Evolutionary conservation across 2,113 vertebrate genomes (phyloP), one percentile per base, ranked within the genome.

Genomic region (Probosciger aterrimus): DNA sequence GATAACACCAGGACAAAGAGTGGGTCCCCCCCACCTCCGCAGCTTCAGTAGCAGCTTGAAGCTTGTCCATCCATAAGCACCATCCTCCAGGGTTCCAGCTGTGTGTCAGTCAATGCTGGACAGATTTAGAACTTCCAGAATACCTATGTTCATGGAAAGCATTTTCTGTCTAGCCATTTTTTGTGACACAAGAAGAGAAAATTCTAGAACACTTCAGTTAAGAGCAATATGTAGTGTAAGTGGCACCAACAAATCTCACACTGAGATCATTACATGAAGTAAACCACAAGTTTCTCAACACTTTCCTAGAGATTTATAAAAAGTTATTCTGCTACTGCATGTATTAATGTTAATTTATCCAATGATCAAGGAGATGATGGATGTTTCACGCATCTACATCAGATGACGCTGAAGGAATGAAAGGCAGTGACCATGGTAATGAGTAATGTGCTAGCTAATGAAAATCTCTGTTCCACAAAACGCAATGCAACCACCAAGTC

Each of bases 71-170:
- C 49, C 8, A 2, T 6, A 50, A 78, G 37, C n/a, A 74, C 50
- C 28, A 6, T 39, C 11, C 14, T 49, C 18, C 43, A 18, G n/a
- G 33, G 33, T 37, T 84, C n/a, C 60, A 60, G 30, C 33, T 55
- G 33, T 12, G n/a, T 0, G 0, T n/a, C 37, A 39, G 30, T 14
- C 0, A 0, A 33, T 0, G 2, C 41, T 41, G 69, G 60, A 44
- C 18, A 43, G 33, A 28, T 5, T 30, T 70, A 25, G 65, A 74
- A 41, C 53, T 68, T 80, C 35, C 15, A 41, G 12, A 74, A 15
- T 16, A 3, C 13, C 55, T 44, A 33, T 16, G 19, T 24, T 43
- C 52, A 4, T 12, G 13, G 70, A 70, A 88, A 43, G 13, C 28
- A 17, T 37, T 71, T 39, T 60, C 4, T 5, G 14, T 53, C 15